phyloP scores from a whole-genome alignment of 2,888 invertebrate genomes.

The Sphinx pinastri region DNA sequence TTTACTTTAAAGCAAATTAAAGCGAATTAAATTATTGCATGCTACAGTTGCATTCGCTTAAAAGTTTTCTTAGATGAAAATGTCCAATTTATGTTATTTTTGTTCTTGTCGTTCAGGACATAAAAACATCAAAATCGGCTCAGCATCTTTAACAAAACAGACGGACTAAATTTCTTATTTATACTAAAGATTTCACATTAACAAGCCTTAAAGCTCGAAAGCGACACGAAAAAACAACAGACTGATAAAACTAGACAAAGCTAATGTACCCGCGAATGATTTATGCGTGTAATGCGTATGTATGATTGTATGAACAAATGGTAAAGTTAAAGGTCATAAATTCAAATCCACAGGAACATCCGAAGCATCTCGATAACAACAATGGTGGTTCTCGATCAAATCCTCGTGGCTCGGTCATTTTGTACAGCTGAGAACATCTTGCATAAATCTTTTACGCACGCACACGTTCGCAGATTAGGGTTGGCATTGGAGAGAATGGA shows the following conservation, averaged over 20 bases:
- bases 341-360: conserved; percentile 12
- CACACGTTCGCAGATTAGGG: conserved; percentile 3
- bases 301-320: conserved; percentile 23
- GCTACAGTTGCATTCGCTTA: too few relatives aligned
- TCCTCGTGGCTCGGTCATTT: conserved; percentile 17
- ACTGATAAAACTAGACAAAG: neutral
- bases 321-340: conserved; percentile 10
- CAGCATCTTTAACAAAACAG: too few relatives aligned
- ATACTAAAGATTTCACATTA: neutral
- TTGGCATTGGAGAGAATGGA: neutral
- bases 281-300: neutral
- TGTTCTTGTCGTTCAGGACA: too few relatives aligned
- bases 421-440: neutral
- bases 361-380: conserved; percentile 21
- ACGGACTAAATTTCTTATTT: too few relatives aligned
- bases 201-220: neutral
- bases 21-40: too few relatives aligned
- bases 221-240: neutral
- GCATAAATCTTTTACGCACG: conserved; percentile 15
- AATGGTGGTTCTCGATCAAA: conserved; percentile 19
- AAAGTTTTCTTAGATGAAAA: too few relatives aligned
- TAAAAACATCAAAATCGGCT: too few relatives aligned
- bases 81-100: too few relatives aligned
- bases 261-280: neutral
- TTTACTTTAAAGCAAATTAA: too few relatives aligned